Evolutionary conservation across 2,888 invertebrate species (phyloP), one percentile per base, ranked within the genome.

Genomic region (Tetrapedia diversipes): DNA sequence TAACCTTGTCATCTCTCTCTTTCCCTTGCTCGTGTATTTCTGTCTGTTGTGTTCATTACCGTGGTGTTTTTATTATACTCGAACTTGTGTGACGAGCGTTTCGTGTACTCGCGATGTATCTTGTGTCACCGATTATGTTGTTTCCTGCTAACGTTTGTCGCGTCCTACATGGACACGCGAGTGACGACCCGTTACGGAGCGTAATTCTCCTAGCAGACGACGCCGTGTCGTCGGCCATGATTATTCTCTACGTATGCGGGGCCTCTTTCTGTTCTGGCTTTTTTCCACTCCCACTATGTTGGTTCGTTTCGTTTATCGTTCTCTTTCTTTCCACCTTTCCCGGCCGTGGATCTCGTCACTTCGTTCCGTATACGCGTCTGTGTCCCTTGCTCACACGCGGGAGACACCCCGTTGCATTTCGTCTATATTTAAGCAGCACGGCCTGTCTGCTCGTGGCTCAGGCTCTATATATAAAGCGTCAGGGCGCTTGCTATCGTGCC

Each of bases 351-450:
- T 63, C 51, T 64, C 66, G 64, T 74, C 19, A 37, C 32, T 57
- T 56, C 34, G 16, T 37, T 47, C 37, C 19, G 47, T 34, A 47
- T 41, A 32, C 69, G 34, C 27, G 63, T 14, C 39, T 57, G 37
- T 45, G 67, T 64, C 39, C 49, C 60, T 71, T 59, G 27, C 59
- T n/a, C 37, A 14, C 63, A 41, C 61, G 54, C 70, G 75, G 78
- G 81, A 86, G 85, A 87, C 88, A 87, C 80, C 84, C 82, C 83
- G 83, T 87, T 89, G 86, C 87, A 87, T 86, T 89, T 88, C 85
- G 85, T 88, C 88, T 89, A 89, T 88, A 89, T 89, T 89, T 89
- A 89, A 88, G 87, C 84, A 81, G 81, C 81, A 83, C 83, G 84
- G 84, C 80, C 82, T 79, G 86, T 83, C 86, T 76, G 80, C 82